phyloP scores from a whole-genome alignment of 2,113 vertebrate species.

The Pandion haliaetus region DNA sequence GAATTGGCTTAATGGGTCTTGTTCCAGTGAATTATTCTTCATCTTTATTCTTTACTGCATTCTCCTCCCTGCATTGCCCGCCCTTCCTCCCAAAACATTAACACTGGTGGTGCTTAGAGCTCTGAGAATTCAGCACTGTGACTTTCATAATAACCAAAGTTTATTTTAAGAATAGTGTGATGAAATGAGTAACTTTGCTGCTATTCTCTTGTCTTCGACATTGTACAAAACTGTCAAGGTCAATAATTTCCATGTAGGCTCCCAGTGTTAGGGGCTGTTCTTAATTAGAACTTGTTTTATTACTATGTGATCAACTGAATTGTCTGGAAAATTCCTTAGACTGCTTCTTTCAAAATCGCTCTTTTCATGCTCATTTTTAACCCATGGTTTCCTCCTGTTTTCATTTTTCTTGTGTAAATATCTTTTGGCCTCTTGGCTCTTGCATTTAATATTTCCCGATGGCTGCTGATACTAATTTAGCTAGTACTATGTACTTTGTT shows the following conservation, averaged over 20 bases:
- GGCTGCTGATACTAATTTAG: not conserved
- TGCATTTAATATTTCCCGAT: not conserved
- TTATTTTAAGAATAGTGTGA: slow-evolving; percentile 44
- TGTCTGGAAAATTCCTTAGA: not conserved
- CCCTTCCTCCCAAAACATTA: not conserved
- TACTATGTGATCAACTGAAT: not conserved
- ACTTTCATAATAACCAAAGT: slow-evolving; percentile 11
- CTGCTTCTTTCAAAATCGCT: not conserved
- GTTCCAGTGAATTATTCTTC: not conserved
- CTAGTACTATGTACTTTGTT: not conserved
- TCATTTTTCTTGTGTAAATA: not conserved
- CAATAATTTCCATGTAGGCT: not conserved
- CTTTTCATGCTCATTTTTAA: not conserved
- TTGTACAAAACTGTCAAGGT: slow-evolving; percentile 2
- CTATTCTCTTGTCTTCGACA: not conserved
- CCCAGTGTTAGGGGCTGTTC: not conserved
- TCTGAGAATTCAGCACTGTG: not conserved
- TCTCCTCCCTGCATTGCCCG: not conserved
- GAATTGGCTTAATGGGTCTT: not conserved
- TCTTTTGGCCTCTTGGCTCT: not conserved
- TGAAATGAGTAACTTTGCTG: slow-evolving; percentile 25
- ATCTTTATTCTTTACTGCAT: not conserved
- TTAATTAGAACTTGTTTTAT: not conserved
- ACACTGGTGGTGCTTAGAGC: not conserved
- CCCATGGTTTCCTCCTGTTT: not conserved